These are phyloP conservation scores for Heterodera schachtii DNA, from an alignment of 1,140 invertebrate genomes.

Conservation along the genomic window DNA sequence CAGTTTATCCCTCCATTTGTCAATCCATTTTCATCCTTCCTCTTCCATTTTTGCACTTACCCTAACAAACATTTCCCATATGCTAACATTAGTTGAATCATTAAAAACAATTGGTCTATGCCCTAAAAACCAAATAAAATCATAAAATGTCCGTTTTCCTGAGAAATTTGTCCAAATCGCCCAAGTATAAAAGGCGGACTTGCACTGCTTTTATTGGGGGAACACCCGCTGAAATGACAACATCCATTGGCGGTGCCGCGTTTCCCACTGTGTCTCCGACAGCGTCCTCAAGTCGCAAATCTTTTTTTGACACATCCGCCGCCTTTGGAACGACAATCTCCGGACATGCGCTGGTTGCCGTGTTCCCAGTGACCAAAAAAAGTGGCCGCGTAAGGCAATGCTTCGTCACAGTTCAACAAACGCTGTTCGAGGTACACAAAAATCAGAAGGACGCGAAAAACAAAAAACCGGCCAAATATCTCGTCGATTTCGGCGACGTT, in stretches of 20 bases:
- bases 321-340: conserved; percentile 2
- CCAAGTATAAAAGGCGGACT: not conserved
- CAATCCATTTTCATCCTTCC: not conserved
- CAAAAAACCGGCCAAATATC: conserved; percentile 31
- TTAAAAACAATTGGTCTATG: no score
- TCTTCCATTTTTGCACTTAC: not conserved
- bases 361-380: conserved; percentile 32
- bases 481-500: conserved; percentile 32
- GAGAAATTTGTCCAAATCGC: not conserved
- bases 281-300: conserved; percentile 25
- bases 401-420: conserved; percentile 22
- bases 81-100: no score
- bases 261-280: conserved; percentile 35
- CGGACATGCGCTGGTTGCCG: conserved; percentile 27
- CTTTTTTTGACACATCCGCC: conserved; percentile 23
- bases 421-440: conserved; percentile 38
- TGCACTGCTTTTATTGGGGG: not conserved
- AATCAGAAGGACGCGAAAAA: conserved; percentile 32
- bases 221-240: not conserved
- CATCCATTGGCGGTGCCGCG: conserved; percentile 10
- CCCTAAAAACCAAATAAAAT: not conserved
- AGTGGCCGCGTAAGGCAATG: conserved; percentile 28
- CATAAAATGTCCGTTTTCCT: not conserved
- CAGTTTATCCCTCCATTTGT: not conserved
- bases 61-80: no score